Evolutionary conservation across 2,113 vertebrate genomes (phyloP), one percentile per base, ranked within the genome.

Genomic region (Siniperca chuatsi): DNA sequence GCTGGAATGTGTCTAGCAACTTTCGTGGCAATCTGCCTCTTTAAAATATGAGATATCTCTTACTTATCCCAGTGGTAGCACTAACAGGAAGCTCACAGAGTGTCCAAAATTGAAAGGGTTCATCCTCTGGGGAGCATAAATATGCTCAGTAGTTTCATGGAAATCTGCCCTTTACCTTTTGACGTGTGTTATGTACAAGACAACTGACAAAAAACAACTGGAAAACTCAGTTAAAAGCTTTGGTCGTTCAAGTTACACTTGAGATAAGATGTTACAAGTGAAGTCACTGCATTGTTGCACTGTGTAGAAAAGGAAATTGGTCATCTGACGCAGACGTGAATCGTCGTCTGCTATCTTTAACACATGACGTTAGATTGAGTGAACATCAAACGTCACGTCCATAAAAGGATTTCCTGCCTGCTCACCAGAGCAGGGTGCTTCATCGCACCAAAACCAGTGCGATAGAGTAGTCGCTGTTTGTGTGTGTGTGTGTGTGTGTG

Each of bases 391-490:
- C 46, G 40, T 77, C 21, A 48, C 57, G 10, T 76, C 87, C 84
- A 79, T 84, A 85, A 68, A 82, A 91, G 86, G 86, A 80, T 85
- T 84, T 90, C 78, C 74, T 78, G 15, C 16, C 44, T 21, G 15
- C 25, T 69, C 42, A 62, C 25, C 25, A 25, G 25, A 25, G 25
- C 25, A 25, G 25, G 25, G 25, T 25, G 25, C 25, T 25, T 1
- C 1, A 25, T 25, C 25, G 25, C 25, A 25, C 25, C 25, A 70
- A 76, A 73, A 62, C 16, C 44, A 74, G 18, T 60, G 5, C 7
- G 4, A 44, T 12, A 6, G 33, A 23, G 55, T 7, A 10, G 52
- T 20, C 33, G 44, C 37, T 65, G 75, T 72, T 46, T n/a, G 23
- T 62, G 73, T 50, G 42, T 15, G 25, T 40, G 52, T 20, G 62